phyloP scores from a whole-genome alignment of 2,888 invertebrate species.

The Heteromyza rotundicornis region DNA sequence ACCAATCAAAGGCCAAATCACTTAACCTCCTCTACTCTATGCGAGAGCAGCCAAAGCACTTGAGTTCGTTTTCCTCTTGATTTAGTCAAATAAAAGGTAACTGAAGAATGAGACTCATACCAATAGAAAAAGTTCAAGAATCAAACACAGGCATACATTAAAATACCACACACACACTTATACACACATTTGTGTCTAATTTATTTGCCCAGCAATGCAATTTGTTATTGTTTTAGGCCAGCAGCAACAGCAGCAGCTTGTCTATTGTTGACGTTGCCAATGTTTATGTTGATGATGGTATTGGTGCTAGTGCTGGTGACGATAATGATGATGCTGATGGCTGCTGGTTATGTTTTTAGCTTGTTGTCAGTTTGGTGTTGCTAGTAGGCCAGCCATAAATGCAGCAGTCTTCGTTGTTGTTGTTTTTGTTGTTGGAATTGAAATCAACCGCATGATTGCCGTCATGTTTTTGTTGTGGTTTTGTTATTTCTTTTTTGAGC shows the following conservation, averaged over 20 bases:
- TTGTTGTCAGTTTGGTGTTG: too few relatives aligned
- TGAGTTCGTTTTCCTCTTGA: too few relatives aligned
- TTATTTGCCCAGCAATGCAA: not conserved
- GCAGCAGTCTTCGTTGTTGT: too few relatives aligned
- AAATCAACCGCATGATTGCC: conserved; percentile 4
- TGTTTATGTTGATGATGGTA: not conserved
- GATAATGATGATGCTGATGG: not conserved
- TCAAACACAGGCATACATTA: too few relatives aligned
- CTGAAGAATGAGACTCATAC: too few relatives aligned
- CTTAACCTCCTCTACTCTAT: too few relatives aligned
- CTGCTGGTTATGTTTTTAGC: not conserved
- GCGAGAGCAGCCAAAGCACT: too few relatives aligned
- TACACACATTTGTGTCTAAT: not conserved
- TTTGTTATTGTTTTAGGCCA: not conserved
- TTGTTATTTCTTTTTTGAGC: not conserved
- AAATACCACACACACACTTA: not conserved
- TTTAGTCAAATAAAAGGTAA: too few relatives aligned
- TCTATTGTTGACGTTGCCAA: not conserved
- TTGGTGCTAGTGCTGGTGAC: not conserved
- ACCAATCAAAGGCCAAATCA: not conserved
- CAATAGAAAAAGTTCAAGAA: too few relatives aligned
- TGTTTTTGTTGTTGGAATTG: not conserved
- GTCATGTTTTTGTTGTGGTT: not conserved
- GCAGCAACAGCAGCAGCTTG: not conserved
- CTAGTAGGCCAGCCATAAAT: conserved; percentile 4